Evolutionary conservation across 2,888 invertebrate genomes (phyloP), one percentile per base, ranked within the genome.

Genomic region (Ophonus ardosiacus): DNA sequence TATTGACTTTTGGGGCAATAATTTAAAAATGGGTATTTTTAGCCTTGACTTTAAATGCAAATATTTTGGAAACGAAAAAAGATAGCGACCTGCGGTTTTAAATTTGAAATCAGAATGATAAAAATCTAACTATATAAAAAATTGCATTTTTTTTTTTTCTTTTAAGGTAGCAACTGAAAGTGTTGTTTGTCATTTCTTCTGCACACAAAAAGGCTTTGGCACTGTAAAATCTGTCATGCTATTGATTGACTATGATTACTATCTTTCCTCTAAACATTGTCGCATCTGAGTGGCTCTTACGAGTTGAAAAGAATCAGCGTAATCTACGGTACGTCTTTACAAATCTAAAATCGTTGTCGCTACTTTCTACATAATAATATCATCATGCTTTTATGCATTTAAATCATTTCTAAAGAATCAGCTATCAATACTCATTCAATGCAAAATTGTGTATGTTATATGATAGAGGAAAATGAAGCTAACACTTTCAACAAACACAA

Each of bases 211-310:
- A 31, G 31, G 3, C 3, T 4, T 31, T 31, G 31, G 31, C 31
- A 31, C 1, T 31, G 31, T 31, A 5, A 31, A 31, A 31, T 1
- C 31, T 31, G 5, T 31, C 1, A 5, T 31, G 5, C 31, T 5
- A 5, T 31, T 31, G 31, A 31, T 6, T 6, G 31, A 31, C 6
- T 4, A 31, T 31, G 31, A 82, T 82, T 82, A 82, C 71, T 82
- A 57, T 71, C 71, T 82, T 82, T 82, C 82, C 82, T 82, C 24
- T 83, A 83, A 71, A 82, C 76, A 83, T 83, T 83, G 83, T 83
- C 83, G 59, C 56, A 40, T 31, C 74, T 83, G 83, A 74, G 74
- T 83, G 74, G 83, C 61, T 71, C 83, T 74, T 83, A 59, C 76
- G 57, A 24, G 56, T 15, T n/a, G 2, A 56, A 24, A 78, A 57